Conservation (phyloP, 1,140 invertebrate genomes). For the Episyrphus balteatus region DNA sequence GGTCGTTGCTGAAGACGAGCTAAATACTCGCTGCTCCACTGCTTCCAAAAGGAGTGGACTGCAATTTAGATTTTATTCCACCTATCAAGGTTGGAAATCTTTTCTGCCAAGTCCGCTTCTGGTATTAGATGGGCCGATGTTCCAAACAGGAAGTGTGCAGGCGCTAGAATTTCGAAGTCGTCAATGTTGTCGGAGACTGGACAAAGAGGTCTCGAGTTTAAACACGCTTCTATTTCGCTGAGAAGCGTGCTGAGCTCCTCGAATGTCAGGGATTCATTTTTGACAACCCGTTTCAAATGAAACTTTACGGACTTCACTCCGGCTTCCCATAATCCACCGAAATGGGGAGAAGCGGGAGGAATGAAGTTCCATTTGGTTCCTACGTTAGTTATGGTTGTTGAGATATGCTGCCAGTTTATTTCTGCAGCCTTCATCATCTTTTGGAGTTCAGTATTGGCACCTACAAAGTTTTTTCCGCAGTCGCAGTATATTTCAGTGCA, state of each 20-base stretch:
- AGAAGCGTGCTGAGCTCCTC: conserved; percentile 21
- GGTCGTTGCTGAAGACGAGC: conserved; percentile 13
- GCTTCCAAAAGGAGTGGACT: not conserved
- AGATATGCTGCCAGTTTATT: conserved; percentile 17
- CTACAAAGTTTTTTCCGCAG: too few species aligned
- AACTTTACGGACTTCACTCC: too few species aligned
- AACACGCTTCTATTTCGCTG: conserved; percentile 13
- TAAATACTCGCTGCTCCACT: conserved; percentile 3
- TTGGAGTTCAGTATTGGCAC: not conserved
- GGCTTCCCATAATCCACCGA: too few species aligned
- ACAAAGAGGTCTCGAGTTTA: conserved; percentile 18
- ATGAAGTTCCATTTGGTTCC: too few species aligned
- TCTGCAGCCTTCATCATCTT: not conserved
- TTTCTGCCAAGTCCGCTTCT: not conserved
- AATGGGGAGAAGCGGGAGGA: too few species aligned
- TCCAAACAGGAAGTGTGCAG: conserved; percentile 18
- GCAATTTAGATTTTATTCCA: not conserved
- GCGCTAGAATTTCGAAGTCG: conserved; percentile 13
- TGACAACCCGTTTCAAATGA: conserved; percentile 19
- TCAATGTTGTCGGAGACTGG: conserved; percentile 12
- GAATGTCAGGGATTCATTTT: conserved; percentile 15
- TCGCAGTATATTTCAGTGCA: conserved; percentile 3
- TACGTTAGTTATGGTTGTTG: conserved; percentile 15
- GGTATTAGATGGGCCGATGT: conserved; percentile 4
- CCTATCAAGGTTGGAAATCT: not conserved